These are phyloP conservation scores for Temnothorax curvispinosus DNA, from an alignment of 1,140 invertebrate species.

Conservation along the genomic window DNA sequence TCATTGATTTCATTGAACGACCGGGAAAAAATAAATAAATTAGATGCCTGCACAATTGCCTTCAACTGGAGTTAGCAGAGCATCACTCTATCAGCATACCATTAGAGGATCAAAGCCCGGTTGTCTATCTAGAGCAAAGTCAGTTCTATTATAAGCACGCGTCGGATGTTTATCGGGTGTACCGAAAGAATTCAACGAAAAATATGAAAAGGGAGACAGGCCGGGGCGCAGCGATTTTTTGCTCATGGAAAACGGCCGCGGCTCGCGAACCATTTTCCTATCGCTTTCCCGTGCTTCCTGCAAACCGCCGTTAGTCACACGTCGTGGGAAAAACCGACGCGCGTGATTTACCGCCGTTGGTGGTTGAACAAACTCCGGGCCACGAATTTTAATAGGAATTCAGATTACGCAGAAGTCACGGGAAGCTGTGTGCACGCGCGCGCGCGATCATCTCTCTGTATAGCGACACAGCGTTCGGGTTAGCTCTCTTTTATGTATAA, in stretches of 20 bases:
- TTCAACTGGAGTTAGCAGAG: slow-evolving; percentile 74
- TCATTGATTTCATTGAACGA: slow-evolving; percentile 61
- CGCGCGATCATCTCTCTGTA: slow-evolving; percentile 26
- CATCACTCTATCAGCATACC: slow-evolving; percentile 78
- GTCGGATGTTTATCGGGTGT: slow-evolving; percentile 67
- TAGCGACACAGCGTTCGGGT: background rate
- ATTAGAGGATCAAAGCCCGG: slow-evolving; percentile 72
- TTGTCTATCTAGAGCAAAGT: slow-evolving; percentile 54
- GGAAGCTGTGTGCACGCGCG: no score
- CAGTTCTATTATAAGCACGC: slow-evolving; percentile 61
- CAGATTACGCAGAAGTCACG: slow-evolving; percentile 42
- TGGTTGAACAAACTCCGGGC: slow-evolving; percentile 17
- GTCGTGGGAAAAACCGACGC: slow-evolving; percentile 41
- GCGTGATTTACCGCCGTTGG: slow-evolving; percentile 20
- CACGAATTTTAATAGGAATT: slow-evolving; percentile 52
- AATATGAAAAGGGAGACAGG: slow-evolving; percentile 56
- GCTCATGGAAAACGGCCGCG: background rate
- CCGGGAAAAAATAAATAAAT: slow-evolving; percentile 42
- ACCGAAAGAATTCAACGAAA: slow-evolving; percentile 63
- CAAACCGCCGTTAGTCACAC: slow-evolving; percentile 23
- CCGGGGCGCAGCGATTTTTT: slow-evolving; percentile 43
- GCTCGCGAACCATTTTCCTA: slow-evolving; percentile 20
- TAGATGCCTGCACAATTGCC: slow-evolving; percentile 62
- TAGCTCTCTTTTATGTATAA: background rate
- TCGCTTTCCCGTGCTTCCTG: background rate